These are phyloP conservation scores for Hydraecia micacea DNA, from an alignment of 2,888 invertebrate species.

Conservation along the genomic window DNA sequence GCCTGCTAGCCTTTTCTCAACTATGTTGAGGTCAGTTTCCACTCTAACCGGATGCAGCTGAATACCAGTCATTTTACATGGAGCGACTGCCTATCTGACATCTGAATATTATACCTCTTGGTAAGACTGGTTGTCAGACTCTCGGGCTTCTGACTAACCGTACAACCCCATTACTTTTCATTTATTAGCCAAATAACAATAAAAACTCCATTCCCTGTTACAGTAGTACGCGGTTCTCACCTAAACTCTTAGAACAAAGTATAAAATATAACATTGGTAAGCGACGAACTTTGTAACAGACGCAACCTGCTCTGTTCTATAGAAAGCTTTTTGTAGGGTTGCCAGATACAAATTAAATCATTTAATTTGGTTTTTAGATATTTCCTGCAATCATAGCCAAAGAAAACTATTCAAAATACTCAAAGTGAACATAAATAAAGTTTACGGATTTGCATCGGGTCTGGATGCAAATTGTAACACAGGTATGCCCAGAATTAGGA, in stretches of 20 bases:
- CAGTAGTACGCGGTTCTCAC: constrained; percentile 37
- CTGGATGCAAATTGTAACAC: not conserved
- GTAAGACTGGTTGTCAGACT: not conserved
- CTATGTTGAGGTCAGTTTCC: not conserved
- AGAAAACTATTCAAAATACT: not conserved
- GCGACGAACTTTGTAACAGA: constrained; percentile 59
- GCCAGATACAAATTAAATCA: not conserved
- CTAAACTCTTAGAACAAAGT: constrained; percentile 56
- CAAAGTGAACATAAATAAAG: not conserved
- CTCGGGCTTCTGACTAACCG: not conserved
- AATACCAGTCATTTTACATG: not conserved
- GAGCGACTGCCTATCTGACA: not conserved
- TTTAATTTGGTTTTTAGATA: too few relatives aligned
- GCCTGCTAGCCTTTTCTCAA: not conserved
- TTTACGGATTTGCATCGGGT: not conserved
- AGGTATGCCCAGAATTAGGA: not conserved
- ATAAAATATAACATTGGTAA: constrained; percentile 66
- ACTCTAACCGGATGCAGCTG: not conserved
- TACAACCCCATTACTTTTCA: not conserved
- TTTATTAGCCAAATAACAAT: constrained; percentile 27
- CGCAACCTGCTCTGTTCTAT: constrained; percentile 51
- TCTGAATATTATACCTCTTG: not conserved
- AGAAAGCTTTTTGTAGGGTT: constrained; percentile 55
- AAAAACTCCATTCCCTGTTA: constrained; percentile 5
- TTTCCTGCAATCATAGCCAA: not conserved